Base-by-base conservation (phyloP, 2,888 invertebrate genomes). In the Calameuta pallipes region DNA sequence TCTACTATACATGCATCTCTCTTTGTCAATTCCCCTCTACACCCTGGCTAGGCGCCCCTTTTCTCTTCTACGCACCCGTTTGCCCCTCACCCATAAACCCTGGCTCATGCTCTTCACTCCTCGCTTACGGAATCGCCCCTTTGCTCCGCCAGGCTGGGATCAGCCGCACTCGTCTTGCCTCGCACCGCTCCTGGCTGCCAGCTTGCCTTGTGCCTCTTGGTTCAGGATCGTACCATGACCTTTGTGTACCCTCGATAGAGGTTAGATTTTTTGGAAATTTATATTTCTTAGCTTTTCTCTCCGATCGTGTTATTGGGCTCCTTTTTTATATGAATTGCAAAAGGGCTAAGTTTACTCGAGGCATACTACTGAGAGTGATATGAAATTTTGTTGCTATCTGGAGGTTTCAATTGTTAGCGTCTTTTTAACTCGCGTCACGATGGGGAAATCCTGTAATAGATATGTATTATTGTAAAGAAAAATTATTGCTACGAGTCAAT, bases 191-290 rank as follows among this genome's bases (percentile, higher is more conserved):
- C 56, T 56, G 85, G 86, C 78, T 78, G 76, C 78, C 84, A 84
- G 84, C 86, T 86, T 84, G 85, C 87, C 87, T 87, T 84, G 82
- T 82, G 86, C 56, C 56, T 56, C 56, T 23, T 56, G 9, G 23
- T 23, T 56, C 56, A 56, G 56, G 56, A 56, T 56, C 56, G 56
- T 56, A 23, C 9, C 23, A 56, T 56, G 23, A 9, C 56, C 56
- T 6, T 56, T 56, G 9, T 23, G 56, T 15, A 56, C 56, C 56
- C 56, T 56, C 9, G 23, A 23, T 23, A 56, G 56, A 56, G 56
- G 9, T 56, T 56, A 23, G 9, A 56, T 23, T 23, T 56, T 56
- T 15, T 56, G 56, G 9, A 56, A 56, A 56, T 56, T 56, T 56
- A 56, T 23, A 56, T 56, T 56, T 56, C 23, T 9, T 23, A 56